Percentiles rank a stretch among this genome's conserved stretches.
phyloP scores from a whole-genome alignment of 2,113 vertebrate species.

The Prionailurus viverrinus region DNA sequence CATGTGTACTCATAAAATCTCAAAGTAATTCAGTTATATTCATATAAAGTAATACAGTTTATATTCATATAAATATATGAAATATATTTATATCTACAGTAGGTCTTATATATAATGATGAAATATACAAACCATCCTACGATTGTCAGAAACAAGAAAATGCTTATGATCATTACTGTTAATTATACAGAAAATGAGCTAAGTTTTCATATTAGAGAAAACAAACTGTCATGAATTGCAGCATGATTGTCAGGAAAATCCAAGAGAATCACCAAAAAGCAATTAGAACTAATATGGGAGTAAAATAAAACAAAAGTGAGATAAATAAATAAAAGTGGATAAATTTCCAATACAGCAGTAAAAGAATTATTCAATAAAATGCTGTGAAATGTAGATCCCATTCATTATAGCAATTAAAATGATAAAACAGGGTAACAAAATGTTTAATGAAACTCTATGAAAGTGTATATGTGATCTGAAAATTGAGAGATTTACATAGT shows the following conservation, averaged over 20 bases:
- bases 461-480: neutral
- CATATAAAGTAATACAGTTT: too few relatives aligned
- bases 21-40: neutral
- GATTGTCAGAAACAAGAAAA: neutral
- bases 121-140: neutral
- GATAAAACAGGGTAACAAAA: neutral
- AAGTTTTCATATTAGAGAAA: neutral
- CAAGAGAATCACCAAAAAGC: constrained; percentile 26
- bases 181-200: neutral
- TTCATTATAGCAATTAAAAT: constrained; percentile 17
- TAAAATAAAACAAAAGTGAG: neutral
- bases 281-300: neutral
- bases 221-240: neutral
- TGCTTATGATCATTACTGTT: neutral
- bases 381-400: neutral
- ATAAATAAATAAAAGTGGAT: neutral
- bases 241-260: constrained; percentile 25
- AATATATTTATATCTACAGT: neutral
- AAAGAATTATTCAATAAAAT: constrained; percentile 17
- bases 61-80: neutral
- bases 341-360: neutral
- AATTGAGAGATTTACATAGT: neutral
- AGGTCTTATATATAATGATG: neutral
- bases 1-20: neutral
- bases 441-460: neutral